These are phyloP conservation scores for Seriola dumerili DNA, from an alignment of 2,113 vertebrate genomes.

Conservation along the genomic window DNA sequence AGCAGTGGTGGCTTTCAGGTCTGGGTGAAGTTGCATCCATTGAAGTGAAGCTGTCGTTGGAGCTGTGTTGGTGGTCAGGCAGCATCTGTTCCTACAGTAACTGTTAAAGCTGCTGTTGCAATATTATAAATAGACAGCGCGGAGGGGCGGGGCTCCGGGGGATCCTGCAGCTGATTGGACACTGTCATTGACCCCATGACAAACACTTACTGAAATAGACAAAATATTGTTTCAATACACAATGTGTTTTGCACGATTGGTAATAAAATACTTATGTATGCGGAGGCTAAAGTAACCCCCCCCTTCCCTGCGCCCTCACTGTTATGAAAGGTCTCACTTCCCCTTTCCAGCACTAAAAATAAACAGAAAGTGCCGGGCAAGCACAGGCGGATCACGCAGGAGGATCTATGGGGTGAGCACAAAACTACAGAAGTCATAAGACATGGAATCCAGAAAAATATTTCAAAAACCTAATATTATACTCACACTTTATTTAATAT, in stretches of 20 bases:
- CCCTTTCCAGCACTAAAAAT: slow-evolving; percentile 20
- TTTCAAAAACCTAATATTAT: too few relatives aligned
- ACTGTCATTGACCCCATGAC: background rate
- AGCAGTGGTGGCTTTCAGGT: background rate
- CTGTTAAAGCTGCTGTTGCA: slow-evolving; percentile 52
- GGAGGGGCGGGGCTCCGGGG: slow-evolving; percentile 56
- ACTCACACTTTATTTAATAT: too few relatives aligned
- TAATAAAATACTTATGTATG: background rate
- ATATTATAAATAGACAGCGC: slow-evolving; percentile 70
- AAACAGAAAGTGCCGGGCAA: background rate
- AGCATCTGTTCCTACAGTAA: slow-evolving; percentile 12
- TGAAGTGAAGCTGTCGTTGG: background rate
- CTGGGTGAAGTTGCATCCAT: slow-evolving; percentile 4
- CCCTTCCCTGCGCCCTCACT: too few relatives aligned
- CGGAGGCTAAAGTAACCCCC: background rate
- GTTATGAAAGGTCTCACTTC: background rate
- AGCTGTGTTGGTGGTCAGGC: fast-evolving
- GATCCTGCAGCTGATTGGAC: slow-evolving; percentile 62
- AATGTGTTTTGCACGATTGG: background rate
- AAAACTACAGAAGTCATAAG: background rate
- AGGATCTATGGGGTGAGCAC: background rate
- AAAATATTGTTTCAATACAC: background rate
- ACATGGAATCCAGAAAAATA: too few relatives aligned
- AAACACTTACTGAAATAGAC: background rate
- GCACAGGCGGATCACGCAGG: background rate